phyloP scores from a whole-genome alignment of 2,888 invertebrate genomes.

The Nomada ruficornis region DNA sequence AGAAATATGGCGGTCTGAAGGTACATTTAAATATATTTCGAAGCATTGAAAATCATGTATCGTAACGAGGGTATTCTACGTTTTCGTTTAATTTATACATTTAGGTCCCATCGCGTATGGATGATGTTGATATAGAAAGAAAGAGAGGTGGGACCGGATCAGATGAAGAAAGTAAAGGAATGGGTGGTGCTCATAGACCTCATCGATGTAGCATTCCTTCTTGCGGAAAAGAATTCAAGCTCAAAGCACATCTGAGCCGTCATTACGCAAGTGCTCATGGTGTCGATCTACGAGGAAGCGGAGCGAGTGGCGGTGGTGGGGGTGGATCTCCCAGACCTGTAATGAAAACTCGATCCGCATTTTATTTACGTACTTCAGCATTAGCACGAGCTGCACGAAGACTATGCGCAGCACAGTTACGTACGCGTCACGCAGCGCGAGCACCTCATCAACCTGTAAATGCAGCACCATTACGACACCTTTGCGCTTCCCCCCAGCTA shows the following conservation, averaged over 20 bases:
- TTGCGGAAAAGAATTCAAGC: conserved; percentile 97
- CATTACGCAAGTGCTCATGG: conserved; percentile 98
- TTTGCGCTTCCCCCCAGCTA: conserved; percentile 81
- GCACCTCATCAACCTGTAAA: conserved; percentile 89
- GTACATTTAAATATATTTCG: conserved; percentile 81
- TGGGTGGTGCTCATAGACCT: conserved; percentile 89
- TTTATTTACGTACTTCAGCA: conserved; percentile 96
- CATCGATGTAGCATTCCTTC: conserved; percentile 96
- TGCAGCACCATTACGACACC: conserved; percentile 82
- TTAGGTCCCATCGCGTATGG: conserved; percentile 81
- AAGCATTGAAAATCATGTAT: not conserved
- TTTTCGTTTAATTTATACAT: not conserved
- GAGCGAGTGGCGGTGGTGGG: conserved; percentile 74
- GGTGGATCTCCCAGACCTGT: conserved; percentile 92
- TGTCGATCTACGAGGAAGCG: conserved; percentile 82
- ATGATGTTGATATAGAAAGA: conserved; percentile 81
- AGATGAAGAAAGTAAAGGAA: conserved; percentile 85
- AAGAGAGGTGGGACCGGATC: conserved; percentile 82
- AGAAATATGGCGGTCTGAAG: conserved; percentile 98
- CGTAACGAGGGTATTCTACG: not conserved
- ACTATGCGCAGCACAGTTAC: conserved; percentile 92
- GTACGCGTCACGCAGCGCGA: conserved; percentile 94
- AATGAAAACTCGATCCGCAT: conserved; percentile 98
- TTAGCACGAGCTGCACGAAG: conserved; percentile 95
- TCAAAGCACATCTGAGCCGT: conserved; percentile 96